Evolutionary conservation across 2,113 vertebrate genomes (phyloP).

Genomic region (Cryptoleucopteryx plumbea): DNA sequence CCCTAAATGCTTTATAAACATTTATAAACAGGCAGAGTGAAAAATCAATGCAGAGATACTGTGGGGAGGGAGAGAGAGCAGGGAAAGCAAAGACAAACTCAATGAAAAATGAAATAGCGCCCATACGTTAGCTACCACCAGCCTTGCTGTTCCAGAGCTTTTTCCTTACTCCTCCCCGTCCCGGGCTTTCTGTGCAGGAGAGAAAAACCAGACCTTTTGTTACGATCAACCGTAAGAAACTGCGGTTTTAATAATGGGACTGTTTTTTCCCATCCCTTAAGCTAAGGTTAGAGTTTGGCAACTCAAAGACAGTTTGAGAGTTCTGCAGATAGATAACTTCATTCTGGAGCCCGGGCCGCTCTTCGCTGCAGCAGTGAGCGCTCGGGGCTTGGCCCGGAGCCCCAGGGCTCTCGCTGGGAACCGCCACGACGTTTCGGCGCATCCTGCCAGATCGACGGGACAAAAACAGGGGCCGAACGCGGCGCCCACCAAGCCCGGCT

Average conservation of each 20-base stretch:
- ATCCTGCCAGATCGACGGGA: rapidly evolving
- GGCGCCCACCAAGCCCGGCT: background rate
- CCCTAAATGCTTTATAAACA: slow-evolving; percentile 55
- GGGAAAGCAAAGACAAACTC: background rate
- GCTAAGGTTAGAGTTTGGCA: background rate
- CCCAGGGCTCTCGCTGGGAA: background rate
- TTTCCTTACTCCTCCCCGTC: background rate
- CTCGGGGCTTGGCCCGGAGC: too few species aligned
- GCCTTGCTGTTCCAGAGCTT: background rate
- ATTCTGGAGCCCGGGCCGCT: background rate
- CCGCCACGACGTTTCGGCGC: background rate
- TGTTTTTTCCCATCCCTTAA: background rate
- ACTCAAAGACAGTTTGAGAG: background rate
- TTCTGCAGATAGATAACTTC: background rate
- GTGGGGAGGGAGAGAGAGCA: background rate
- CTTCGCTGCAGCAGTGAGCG: background rate
- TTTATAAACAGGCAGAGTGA: slow-evolving; percentile 51
- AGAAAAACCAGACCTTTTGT: background rate
- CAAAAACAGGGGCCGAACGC: rapidly evolving
- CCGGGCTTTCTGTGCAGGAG: background rate
- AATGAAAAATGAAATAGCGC: slow-evolving; percentile 8
- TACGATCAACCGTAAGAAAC: background rate
- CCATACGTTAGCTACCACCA: background rate
- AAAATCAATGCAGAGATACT: slow-evolving; percentile 49
- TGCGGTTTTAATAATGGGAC: background rate